A percentile compares a stretch with the other conserved stretches of the same genome.
Conservation (phyloP, 2,888 invertebrate species). For the Drosophila neotestacea region DNA sequence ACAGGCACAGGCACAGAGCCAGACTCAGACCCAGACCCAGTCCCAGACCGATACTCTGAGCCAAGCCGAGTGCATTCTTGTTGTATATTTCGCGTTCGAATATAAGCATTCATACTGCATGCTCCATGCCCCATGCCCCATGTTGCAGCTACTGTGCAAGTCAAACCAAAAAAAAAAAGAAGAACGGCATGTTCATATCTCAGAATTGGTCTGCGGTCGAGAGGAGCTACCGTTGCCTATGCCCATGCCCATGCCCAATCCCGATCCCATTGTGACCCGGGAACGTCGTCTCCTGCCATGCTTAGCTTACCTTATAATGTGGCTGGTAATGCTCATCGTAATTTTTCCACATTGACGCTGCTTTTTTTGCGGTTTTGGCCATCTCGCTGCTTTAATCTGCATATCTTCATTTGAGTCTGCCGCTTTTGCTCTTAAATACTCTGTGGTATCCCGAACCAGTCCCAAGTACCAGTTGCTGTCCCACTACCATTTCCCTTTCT, state of each 20-base stretch:
- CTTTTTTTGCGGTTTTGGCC: conserved; percentile 59
- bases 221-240: conserved; percentile 15
- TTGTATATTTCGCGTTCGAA: conserved; percentile 64
- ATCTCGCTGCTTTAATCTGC: conserved; percentile 82
- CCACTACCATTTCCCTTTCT: conserved; percentile 17
- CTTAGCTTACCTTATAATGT: conserved; percentile 76
- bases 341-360: conserved; percentile 82
- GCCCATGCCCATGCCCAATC: conserved; percentile 18
- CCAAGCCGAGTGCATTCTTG: conserved; percentile 55
- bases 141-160: conserved; percentile 51
- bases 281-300: conserved; percentile 7
- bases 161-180: conserved; percentile 7
- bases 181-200: conserved; percentile 75
- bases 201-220: conserved; percentile 73
- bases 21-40: conserved; percentile 14
- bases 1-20: conserved; percentile 6
- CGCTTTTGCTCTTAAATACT: conserved; percentile 69
- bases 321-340: conserved; percentile 84
- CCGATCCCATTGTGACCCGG: conserved; percentile 43
- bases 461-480: conserved; percentile 14
- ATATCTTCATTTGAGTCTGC: conserved; percentile 84
- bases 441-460: conserved; percentile 43
- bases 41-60: conserved; percentile 4
- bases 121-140: conserved; percentile 14
- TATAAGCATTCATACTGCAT: conserved; percentile 25